Base-by-base conservation (phyloP, 2,797 vertebrate species). In the Enteromius radiatus region DNA sequence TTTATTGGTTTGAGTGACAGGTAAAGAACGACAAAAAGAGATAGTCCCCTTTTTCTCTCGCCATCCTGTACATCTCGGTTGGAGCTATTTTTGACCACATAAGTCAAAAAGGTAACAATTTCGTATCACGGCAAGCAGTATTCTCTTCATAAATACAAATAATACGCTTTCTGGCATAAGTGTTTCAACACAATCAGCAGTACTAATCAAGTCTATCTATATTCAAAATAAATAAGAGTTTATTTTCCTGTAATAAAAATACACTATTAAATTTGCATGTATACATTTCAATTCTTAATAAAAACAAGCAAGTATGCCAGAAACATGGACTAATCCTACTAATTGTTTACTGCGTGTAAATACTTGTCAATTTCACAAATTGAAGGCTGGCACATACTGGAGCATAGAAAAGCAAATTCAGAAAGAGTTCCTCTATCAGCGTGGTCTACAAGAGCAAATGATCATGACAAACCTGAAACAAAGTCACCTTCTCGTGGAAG, bases 321-420 rank as follows among this genome's bases (percentile, higher is more conserved):
- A 94, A 93, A 63, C 85, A 93, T 89, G 83, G 47, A 90, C 84
- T 91, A 76, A 61, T 77, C 81, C 87, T 90, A 86, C 19, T 70
- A 47, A 84, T 74, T 47, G 23, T 38, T 59, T 88, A 85, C 87
- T 88, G 90, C 74, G 86, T 69, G 38, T 36, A 77, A 63, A 45
- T 93, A 95, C 94, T 95, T 96, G 95, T 96, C 95, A 96, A 96
- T 96, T 96, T 95, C 95, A 96, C 95, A 96, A 95, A 95, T 94
- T 92, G 92, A 92, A 92, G 89, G 90, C 91, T 94, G 92, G 92
- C 93, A 93, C 92, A 93, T 90, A 93, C 89, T 92, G 93, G 91
- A 93, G 93, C 90, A 91, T 89, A 91, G 54, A 73, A 75, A 91
- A 92, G 92, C 92, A 92, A 93, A 92, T 92, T 90, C 93, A 86